Evolutionary conservation across 2,888 invertebrate genomes (phyloP), one percentile per base, ranked within the genome.

Genomic region (Dione juno): DNA sequence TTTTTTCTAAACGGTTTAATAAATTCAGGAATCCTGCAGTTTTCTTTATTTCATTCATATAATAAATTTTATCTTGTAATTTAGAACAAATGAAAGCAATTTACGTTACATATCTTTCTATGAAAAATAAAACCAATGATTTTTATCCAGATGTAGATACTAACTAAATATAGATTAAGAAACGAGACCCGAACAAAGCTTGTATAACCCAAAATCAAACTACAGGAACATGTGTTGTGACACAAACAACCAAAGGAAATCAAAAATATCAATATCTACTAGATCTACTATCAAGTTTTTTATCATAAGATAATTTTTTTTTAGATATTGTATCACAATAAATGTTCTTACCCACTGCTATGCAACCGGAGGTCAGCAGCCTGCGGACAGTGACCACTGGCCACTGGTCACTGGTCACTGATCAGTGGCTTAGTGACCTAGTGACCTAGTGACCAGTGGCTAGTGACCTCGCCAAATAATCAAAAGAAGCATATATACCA

Each of bases 401-500:
- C 10, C 57, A 37, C 10, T 37, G 57, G 11, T 11, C 37, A 11
- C n/a, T 35, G n/a, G 57, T n/a, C 57, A 37, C 10, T 37, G 57
- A 11, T 11, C 37, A 11, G 16, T 16, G 57, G 11, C 37, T 11
- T 37, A 16, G 57, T 54, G 50, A 50, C 50, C 19, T 19, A 48
- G 10, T 48, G 54, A 9, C 54, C 35, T n/a, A 54, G 16, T 61
- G 45, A 11, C 45, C 45, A 43, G 14, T 41, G 13, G 13, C 13
- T 43, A 43, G 21, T 61, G 59, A 61, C 14, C 16, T 35, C 43
- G 69, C 66, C 64, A 70, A 71, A 70, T 72, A 65, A 72, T 67
- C 52, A 71, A 70, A 75, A 74, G 10, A 75, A 74, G 75, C 75
- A 64, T 45, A 68, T 45, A 65, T 72, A 74, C 66, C 21, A 71